Evolutionary conservation across 1,140 invertebrate species (phyloP), one percentile per base, ranked within the genome.

Genomic region (Papilio polyxenes): DNA sequence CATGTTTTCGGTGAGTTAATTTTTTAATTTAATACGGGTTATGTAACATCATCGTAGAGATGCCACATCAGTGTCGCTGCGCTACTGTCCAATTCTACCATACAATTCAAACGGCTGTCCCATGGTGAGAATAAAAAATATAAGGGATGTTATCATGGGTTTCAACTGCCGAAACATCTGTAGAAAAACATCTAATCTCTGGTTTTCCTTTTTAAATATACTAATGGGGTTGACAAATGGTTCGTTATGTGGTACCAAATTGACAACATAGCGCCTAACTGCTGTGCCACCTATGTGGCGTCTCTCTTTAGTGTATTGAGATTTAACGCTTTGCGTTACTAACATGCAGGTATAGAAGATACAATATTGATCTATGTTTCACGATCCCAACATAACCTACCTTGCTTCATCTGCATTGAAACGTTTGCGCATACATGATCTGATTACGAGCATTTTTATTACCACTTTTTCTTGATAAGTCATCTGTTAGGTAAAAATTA

Each of bases 1-100:
- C 48, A 84, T 84, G 81, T 84, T 81, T n/a, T 82, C 69, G 81
- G 83, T 84, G 75, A 82, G 80, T 84, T 83, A 44, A 44, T 15
- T 49, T 77, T 40, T 77, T 20, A 53, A 78, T 69, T 13, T 75
- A 69, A 20, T 62, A n/a, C 6, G 59, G 62, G 62, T 20, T 65
- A 31, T 65, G 11, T 59, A 59, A 59, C 56, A 59, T 59, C 56
- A 59, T n/a, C 56, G 0, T n/a, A 37, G 56, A 59, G 56, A 59
- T 59, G 56, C 56, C n/a, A 59, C n/a, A 59, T 59, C 7, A 17
- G 56, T 20, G 15, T 53, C 15, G 51, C 51, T 17, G 15, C 15
- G 15, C 15, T 1, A 17, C 51, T 53, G 17, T 17, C 13, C 15
- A 53, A 9, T 20, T 20, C 17, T 51, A 13, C 10, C 7, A 13